Evolutionary conservation across 2,888 invertebrate genomes (phyloP).

Genomic region (Cephalotes varians): DNA sequence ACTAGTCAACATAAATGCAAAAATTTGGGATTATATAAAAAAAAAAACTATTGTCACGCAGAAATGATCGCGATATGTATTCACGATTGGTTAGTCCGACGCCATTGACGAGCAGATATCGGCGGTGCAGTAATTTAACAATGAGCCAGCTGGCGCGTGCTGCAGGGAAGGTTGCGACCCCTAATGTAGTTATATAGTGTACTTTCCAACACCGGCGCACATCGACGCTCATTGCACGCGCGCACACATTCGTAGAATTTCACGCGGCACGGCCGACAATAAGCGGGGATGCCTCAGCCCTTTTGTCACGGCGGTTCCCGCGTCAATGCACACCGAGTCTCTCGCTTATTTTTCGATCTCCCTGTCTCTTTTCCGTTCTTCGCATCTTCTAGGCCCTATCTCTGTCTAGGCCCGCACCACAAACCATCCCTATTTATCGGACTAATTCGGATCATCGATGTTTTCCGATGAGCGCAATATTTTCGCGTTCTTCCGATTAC

Average conservation of each 20-base stretch:
- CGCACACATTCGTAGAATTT: constrained; percentile 67
- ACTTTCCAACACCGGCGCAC: constrained; percentile 75
- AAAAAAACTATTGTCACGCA: too few species aligned
- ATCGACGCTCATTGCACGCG: constrained; percentile 55
- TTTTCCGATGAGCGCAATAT: constrained; percentile 32
- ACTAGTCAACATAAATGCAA: not conserved
- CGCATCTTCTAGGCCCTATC: constrained; percentile 34
- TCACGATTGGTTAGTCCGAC: constrained; percentile 70
- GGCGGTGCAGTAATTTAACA: constrained; percentile 85
- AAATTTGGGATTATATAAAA: not conserved
- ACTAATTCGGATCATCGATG: constrained; percentile 80
- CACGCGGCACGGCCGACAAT: constrained; percentile 77
- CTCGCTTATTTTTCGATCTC: constrained; percentile 67
- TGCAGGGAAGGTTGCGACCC: constrained; percentile 83
- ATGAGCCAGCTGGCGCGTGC: constrained; percentile 86
- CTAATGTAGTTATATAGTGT: constrained; percentile 84
- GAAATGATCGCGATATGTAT: not conserved
- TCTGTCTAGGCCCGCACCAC: constrained; percentile 62
- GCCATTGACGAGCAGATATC: constrained; percentile 82
- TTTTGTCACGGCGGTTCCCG: constrained; percentile 85
- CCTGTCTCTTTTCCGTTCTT: constrained; percentile 62
- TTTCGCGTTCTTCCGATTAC: not conserved
- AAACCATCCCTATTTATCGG: constrained; percentile 61
- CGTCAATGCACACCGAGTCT: constrained; percentile 85
- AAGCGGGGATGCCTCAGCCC: constrained; percentile 84